phyloP scores from a whole-genome alignment of 2,888 invertebrate genomes.

The Agrenia bidenticulata region DNA sequence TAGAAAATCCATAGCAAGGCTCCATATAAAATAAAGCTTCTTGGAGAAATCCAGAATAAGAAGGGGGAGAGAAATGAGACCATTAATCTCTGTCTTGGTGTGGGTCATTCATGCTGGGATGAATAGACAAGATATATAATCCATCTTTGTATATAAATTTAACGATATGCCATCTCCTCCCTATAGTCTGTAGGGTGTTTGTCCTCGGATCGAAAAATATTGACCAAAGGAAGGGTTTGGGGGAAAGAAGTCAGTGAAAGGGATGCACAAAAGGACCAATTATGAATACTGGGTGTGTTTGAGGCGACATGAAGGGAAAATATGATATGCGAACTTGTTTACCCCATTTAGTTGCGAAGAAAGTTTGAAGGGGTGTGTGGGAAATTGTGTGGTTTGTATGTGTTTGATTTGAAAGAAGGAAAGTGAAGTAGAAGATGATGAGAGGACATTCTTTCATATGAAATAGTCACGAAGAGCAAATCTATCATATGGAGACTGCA shows the following conservation, averaged over 20 bases:
- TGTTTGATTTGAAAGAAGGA: constrained; percentile 1
- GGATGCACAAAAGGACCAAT: constrained; percentile 8
- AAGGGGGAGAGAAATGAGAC: constrained; percentile 23
- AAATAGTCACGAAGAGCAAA: constrained; percentile 35
- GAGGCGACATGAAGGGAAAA: not conserved
- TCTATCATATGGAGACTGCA: constrained; percentile 22
- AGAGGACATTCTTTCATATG: constrained; percentile 32
- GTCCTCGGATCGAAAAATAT: constrained; percentile 15
- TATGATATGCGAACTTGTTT: not conserved
- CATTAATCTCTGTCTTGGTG: constrained; percentile 37
- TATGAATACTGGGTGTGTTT: not conserved
- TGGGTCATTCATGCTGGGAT: constrained; percentile 35
- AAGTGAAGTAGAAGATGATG: constrained; percentile 23
- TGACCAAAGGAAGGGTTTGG: constrained; percentile 10
- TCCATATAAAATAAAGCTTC: not conserved
- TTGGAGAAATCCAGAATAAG: constrained; percentile 14
- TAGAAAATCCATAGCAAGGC: no score
- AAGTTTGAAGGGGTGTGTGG: not conserved
- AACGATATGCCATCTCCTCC: no score
- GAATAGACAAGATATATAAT: constrained; percentile 9
- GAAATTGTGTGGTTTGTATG: constrained; percentile 2
- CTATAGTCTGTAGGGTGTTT: no score
- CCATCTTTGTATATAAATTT: no score
- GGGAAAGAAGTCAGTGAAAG: not conserved
- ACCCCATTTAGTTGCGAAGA: not conserved